These are phyloP conservation scores for Sphaeramia orbicularis DNA, from an alignment of 2,797 vertebrate species.

Conservation along the genomic window DNA sequence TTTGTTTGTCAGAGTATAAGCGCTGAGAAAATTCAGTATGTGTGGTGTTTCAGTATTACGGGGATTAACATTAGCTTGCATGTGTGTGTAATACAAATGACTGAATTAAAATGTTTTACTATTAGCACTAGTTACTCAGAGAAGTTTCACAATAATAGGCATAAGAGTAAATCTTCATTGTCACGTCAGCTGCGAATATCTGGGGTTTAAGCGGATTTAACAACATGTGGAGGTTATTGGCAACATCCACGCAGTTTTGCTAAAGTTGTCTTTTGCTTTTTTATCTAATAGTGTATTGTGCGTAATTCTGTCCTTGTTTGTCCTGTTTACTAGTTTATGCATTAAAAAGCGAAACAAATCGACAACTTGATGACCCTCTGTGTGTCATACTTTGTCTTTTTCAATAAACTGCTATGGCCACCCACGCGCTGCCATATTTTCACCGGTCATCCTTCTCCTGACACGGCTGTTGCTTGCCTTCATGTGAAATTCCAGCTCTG, in stretches of 20 bases:
- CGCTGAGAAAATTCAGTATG: neutral
- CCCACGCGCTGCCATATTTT: conserved; percentile 16
- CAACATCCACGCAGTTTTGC: no score
- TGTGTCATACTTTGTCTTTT: conserved; percentile 9
- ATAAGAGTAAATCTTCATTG: neutral
- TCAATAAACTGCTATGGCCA: conserved; percentile 15
- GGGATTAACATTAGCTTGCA: neutral
- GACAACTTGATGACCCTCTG: conserved; percentile 8
- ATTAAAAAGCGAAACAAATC: conserved; percentile 13
- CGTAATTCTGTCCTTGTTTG: conserved; percentile 1
- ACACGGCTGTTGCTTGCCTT: conserved; percentile 54
- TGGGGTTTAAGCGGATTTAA: neutral
- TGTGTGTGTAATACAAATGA: neutral
- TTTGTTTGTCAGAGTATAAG: neutral
- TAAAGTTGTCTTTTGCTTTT: conserved; percentile 3
- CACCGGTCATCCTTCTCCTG: conserved; percentile 25
- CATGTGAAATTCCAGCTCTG: conserved; percentile 71
- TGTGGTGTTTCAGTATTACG: neutral
- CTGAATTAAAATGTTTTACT: neutral
- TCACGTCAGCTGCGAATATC: neutral
- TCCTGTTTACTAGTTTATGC: conserved; percentile 14
- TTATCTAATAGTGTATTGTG: neutral
- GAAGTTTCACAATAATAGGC: neutral
- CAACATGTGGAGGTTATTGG: neutral
- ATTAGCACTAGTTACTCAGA: neutral